phyloP scores from a whole-genome alignment of 2,113 vertebrate genomes.

The Pseudorhombus dupliciocellatus region DNA sequence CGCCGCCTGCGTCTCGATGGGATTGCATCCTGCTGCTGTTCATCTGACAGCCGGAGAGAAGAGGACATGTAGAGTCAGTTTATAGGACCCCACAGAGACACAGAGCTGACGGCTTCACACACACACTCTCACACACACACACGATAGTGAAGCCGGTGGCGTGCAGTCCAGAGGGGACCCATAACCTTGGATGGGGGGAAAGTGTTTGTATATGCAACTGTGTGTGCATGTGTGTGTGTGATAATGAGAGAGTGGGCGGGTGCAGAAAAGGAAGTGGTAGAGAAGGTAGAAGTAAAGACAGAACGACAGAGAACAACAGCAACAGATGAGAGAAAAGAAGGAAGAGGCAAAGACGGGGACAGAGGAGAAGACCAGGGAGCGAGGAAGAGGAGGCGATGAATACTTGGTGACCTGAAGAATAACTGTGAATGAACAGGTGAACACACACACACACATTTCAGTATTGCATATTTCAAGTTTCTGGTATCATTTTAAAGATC shows the following conservation, averaged over 20 bases:
- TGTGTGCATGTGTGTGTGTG: slow-evolving; percentile 48
- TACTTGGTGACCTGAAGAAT: neutral
- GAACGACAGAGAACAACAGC: slow-evolving; percentile 60
- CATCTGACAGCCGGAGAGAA: slow-evolving; percentile 55
- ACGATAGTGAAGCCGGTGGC: slow-evolving; percentile 43
- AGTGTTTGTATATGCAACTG: slow-evolving; percentile 5
- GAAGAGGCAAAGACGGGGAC: slow-evolving; percentile 12
- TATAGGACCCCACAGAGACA: slow-evolving; percentile 31
- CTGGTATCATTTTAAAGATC: no score
- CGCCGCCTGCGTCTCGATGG: slow-evolving; percentile 26
- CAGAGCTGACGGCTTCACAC: slow-evolving; percentile 10
- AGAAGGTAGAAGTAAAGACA: slow-evolving; percentile 65
- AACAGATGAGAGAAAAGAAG: slow-evolving; percentile 55
- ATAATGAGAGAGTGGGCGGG: slow-evolving; percentile 62
- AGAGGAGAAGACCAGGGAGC: slow-evolving; percentile 10
- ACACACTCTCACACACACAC: slow-evolving; percentile 14
- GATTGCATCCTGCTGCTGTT: slow-evolving; percentile 27
- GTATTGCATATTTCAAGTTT: no score
- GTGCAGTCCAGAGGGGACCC: slow-evolving; percentile 57
- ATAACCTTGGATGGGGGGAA: slow-evolving; percentile 63
- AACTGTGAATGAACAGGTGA: neutral
- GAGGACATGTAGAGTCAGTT: slow-evolving; percentile 25
- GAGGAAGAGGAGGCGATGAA: neutral
- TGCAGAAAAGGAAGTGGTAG: slow-evolving; percentile 68
- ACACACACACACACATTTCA: neutral